These are phyloP conservation scores for Apodemia hepburni DNA, from an alignment of 2,888 invertebrate species.

Conservation along the genomic window DNA sequence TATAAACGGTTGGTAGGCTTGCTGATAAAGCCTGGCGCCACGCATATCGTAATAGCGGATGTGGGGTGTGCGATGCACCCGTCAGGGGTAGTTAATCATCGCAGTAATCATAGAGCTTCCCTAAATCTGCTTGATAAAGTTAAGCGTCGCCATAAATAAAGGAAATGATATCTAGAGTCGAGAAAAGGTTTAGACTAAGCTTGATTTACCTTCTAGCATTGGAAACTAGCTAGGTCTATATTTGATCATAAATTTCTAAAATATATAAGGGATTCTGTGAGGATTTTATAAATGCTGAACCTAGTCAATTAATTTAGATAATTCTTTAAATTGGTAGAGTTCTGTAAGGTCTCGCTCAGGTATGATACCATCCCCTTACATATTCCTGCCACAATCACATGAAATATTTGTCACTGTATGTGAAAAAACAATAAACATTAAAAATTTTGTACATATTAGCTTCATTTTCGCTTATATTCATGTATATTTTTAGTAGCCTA, in stretches of 20 bases:
- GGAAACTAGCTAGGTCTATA: not conserved
- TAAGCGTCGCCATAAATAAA: not conserved
- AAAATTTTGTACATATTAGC: no score
- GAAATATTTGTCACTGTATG: no score
- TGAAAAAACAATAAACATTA: no score
- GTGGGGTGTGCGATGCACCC: slow-evolving; percentile 35
- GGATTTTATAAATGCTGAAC: no score
- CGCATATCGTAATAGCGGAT: slow-evolving; percentile 53
- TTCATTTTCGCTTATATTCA: no score
- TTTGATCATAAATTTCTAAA: not conserved
- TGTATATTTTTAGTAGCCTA: no score
- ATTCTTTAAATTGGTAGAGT: no score
- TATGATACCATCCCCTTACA: no score
- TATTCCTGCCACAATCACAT: no score
- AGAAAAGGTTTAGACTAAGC: not conserved
- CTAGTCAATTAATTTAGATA: no score
- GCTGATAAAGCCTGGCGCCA: slow-evolving; percentile 45
- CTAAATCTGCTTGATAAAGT: not conserved
- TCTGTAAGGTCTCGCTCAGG: no score
- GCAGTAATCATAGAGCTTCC: not conserved
- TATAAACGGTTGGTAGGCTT: slow-evolving; percentile 52
- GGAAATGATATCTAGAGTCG: not conserved
- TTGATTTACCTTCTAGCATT: not conserved
- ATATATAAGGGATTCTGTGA: not conserved
- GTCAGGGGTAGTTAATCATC: slow-evolving; percentile 32